Base-by-base conservation (phyloP, 1,140 invertebrate genomes). In the Frieseomelitta varia region DNA sequence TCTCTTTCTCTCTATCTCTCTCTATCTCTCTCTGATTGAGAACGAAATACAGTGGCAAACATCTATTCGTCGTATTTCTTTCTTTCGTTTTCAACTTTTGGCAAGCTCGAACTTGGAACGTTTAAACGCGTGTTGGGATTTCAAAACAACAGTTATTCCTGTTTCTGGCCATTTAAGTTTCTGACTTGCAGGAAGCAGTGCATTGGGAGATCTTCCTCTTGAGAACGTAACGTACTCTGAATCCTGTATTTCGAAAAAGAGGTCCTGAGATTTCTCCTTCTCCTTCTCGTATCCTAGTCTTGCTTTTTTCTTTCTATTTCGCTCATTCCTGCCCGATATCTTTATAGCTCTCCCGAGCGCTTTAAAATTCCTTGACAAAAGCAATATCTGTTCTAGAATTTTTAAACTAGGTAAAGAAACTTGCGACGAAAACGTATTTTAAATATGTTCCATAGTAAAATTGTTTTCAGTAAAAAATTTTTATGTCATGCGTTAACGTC, bases 151-250 rank as follows among this genome's bases (percentile, higher is more conserved):
- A 63, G 67, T 85, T 68, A 58, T 68, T 53, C 34, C 14, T 47
- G 68, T 55, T 68, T 74, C 75, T 65, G 58, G 69, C 47, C 75
- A 73, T 81, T 79, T 55, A 71, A 73, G 65, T 77, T 79, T n/a
- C 53, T 24, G 4, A 69, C 27, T 68, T 53, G 61, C 63, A 69
- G 79, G n/a, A 84, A 86, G 61, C 69, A 51, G 53, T 58, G 81
- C 68, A 47, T 39, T 83, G 81, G 85, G 81, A 79, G 83, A 83
- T 74, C 55, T 79, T 73, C 55, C 55, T 85, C 56, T 27, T 21
- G 85, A 73, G 56, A 61, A 51, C 39, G 39, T 63, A 79, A 86
- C 61, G 69, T 1, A 56, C 63, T 51, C 69, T 39, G 76, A 58
- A 86, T 72, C 75, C 81, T 69, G 63, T 63, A 51, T 24, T 74